A percentile compares a stretch with the other conserved stretches of the same genome.
Evolutionary conservation across 1,140 invertebrate species (phyloP).

Genomic region (Drosophila novamexicana): DNA sequence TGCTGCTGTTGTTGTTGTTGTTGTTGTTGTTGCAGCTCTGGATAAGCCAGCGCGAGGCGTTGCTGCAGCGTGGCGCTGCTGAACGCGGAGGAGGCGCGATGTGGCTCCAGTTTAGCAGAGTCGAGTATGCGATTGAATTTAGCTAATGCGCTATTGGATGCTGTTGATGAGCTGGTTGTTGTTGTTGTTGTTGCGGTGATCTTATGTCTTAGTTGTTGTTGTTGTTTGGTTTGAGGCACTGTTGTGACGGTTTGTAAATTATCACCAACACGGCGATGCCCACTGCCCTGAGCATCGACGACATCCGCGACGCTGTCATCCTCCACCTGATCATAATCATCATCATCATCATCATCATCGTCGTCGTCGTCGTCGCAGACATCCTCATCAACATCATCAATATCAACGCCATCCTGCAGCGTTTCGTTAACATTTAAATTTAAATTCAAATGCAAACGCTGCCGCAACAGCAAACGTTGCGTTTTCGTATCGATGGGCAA

Average conservation of each 20-base stretch:
- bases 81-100: slow-evolving; percentile 52
- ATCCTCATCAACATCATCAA: slow-evolving; percentile 83
- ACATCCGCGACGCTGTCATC: slow-evolving; percentile 16
- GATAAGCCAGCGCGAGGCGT: slow-evolving; percentile 70
- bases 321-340: slow-evolving; percentile 5
- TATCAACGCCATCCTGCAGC: slow-evolving; percentile 78
- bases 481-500: slow-evolving; percentile 52
- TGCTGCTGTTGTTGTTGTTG: slow-evolving; percentile 40
- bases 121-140: slow-evolving; percentile 84
- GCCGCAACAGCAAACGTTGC: slow-evolving; percentile 72
- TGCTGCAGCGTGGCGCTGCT: slow-evolving; percentile 72
- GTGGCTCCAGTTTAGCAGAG: slow-evolving; percentile 65
- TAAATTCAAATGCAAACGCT: slow-evolving; percentile 80
- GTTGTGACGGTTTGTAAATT: slow-evolving; percentile 84
- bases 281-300: slow-evolving; percentile 49
- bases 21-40: slow-evolving; percentile 65
- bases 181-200: slow-evolving; percentile 64
- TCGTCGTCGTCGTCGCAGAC: slow-evolving; percentile 54
- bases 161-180: slow-evolving; percentile 61
- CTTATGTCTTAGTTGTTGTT: slow-evolving; percentile 76
- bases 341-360: slow-evolving; percentile 21
- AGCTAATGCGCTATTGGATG: slow-evolving; percentile 79
- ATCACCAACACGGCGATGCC: slow-evolving; percentile 56
- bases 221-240: slow-evolving; percentile 82
- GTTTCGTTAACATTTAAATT: slow-evolving; percentile 76